phyloP scores from a whole-genome alignment of 2,113 vertebrate species.

The Elachura formosa region DNA sequence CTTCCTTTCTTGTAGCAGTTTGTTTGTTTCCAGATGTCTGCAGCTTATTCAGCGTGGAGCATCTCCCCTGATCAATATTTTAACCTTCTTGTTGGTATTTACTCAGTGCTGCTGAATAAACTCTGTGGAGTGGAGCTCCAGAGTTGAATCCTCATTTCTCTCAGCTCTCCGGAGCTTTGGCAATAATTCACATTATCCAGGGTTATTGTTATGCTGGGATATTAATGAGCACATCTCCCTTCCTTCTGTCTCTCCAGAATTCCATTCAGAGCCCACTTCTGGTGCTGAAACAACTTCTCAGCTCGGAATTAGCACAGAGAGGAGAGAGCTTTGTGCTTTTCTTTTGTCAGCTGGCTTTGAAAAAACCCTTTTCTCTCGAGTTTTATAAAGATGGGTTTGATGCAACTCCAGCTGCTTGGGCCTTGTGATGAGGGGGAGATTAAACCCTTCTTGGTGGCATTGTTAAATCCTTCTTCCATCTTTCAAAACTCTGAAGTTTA shows the following conservation, averaged over 20 bases:
- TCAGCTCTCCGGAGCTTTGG: constrained; percentile 33
- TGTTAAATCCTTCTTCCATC: neutral
- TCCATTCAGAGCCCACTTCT: neutral
- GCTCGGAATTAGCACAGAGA: neutral
- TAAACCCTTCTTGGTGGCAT: neutral
- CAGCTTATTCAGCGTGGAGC: neutral
- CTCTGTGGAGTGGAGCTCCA: neutral
- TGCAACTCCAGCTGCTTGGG: neutral
- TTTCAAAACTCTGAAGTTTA: neutral
- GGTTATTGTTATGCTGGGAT: constrained; percentile 30
- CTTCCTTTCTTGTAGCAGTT: neutral
- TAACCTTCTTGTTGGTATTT: constrained; percentile 61
- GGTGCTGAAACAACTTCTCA: neutral
- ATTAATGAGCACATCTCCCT: constrained; percentile 34
- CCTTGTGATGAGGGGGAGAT: neutral
- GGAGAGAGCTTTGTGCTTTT: neutral
- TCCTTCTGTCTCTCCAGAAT: neutral
- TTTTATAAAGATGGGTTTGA: neutral
- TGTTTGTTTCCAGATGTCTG: constrained; percentile 55
- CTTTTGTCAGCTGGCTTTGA: neutral
- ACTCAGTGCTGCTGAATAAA: constrained; percentile 35
- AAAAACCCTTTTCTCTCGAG: neutral
- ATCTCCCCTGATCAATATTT: constrained; percentile 56
- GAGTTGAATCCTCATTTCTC: constrained; percentile 12
- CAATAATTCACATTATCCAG: constrained; percentile 40